These are phyloP conservation scores for Patagioenas fasciata DNA, from an alignment of 2,113 vertebrate genomes.

Conservation along the genomic window DNA sequence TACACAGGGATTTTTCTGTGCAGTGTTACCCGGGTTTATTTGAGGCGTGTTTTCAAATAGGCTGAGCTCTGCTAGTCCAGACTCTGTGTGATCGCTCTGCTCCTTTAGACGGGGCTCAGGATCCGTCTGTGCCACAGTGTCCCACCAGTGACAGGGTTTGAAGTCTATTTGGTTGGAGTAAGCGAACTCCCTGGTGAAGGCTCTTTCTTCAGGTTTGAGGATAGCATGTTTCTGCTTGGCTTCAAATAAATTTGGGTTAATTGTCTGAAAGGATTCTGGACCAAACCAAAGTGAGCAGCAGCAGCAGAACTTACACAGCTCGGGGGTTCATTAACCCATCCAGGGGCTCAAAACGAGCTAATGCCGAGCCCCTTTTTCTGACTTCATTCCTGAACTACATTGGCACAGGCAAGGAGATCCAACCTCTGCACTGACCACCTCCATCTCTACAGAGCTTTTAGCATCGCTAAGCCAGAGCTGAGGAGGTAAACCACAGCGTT, in stretches of 20 bases:
- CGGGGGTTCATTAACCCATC: accelerated
- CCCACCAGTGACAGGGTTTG: neutral
- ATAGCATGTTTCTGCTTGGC: neutral
- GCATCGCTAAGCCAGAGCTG: neutral
- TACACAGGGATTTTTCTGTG: neutral
- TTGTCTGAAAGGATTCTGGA: neutral
- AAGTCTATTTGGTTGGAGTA: neutral
- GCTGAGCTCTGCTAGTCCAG: neutral
- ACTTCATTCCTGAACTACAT: neutral
- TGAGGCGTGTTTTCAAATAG: accelerated
- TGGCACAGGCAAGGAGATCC: accelerated
- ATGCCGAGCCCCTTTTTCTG: neutral
- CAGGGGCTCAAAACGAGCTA: neutral
- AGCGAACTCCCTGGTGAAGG: neutral
- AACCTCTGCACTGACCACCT: neutral
- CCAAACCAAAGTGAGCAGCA: neutral
- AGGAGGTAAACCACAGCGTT: neutral
- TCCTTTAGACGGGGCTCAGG: neutral
- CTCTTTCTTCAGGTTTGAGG: neutral
- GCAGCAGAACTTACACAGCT: neutral
- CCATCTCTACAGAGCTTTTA: neutral
- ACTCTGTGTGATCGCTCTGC: accelerated
- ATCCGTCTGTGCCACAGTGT: neutral
- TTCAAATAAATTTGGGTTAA: neutral
- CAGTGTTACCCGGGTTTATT: neutral